phyloP scores from a whole-genome alignment of 2,888 invertebrate species.

The Muscina levida region DNA sequence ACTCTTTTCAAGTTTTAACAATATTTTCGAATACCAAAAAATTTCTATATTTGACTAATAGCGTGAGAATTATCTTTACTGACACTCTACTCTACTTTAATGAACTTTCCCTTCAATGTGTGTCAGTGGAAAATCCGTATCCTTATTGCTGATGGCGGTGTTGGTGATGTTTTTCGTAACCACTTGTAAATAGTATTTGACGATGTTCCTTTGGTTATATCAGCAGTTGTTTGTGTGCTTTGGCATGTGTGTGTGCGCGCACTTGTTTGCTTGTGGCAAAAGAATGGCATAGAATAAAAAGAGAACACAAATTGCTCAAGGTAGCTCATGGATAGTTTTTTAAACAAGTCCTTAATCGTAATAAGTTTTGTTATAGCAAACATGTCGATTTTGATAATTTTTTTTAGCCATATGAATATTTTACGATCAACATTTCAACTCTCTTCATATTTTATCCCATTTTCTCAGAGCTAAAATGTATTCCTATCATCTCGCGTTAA shows the following conservation, averaged over 20 bases:
- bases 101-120: conserved; percentile 69
- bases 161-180: neutral
- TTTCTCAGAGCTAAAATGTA: too few species aligned
- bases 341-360: too few species aligned
- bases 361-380: too few species aligned
- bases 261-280: too few species aligned
- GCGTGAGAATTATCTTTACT: conserved; percentile 19
- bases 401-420: too few species aligned
- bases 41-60: conserved; percentile 18
- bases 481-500: too few species aligned
- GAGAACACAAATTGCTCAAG: too few species aligned
- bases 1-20: conserved; percentile 6
- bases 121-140: conserved; percentile 59
- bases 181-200: conserved; percentile 17
- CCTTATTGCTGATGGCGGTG: neutral
- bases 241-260: conserved; percentile 35
- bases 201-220: neutral
- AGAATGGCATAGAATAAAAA: too few species aligned
- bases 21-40: conserved; percentile 13
- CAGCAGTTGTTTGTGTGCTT: neutral
- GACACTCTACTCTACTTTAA: conserved; percentile 72
- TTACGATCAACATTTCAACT: too few species aligned
- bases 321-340: too few species aligned
- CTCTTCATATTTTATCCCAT: too few species aligned
- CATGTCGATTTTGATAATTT: too few species aligned